phyloP scores from a whole-genome alignment of 2,888 invertebrate genomes.

The Drosophila pseudotakahashii region DNA sequence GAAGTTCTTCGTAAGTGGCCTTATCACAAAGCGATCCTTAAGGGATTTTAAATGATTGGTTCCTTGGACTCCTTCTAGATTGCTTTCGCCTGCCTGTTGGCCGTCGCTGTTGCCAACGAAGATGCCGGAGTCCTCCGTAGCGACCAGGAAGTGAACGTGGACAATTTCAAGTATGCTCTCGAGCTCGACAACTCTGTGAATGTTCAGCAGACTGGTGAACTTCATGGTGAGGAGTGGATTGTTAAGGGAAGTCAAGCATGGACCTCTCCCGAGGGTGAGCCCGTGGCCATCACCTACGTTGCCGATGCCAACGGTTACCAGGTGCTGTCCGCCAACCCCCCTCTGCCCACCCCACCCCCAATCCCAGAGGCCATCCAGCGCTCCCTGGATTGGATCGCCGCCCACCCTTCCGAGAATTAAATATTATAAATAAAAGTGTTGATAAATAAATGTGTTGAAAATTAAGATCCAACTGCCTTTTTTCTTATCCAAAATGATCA shows the following conservation, averaged over 20 bases:
- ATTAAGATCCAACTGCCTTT: background rate
- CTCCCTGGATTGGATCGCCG: conserved; percentile 55
- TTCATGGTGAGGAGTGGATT: conserved; percentile 45
- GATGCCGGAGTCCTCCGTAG: conserved; percentile 63
- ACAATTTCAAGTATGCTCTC: conserved; percentile 64
- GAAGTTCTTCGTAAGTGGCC: conserved; percentile 65
- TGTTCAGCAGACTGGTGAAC: conserved; percentile 60
- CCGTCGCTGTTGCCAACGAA: conserved; percentile 65
- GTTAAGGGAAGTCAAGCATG: conserved; percentile 54
- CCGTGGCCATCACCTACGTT: conserved; percentile 43
- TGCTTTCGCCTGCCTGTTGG: conserved; percentile 74
- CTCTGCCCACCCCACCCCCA: conserved; percentile 77
- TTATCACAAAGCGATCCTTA: background rate
- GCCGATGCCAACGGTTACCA: conserved; percentile 75
- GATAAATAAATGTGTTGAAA: conserved; percentile 48
- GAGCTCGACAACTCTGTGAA: conserved; percentile 69
- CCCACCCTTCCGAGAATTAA: conserved; percentile 57
- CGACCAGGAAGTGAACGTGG: conserved; percentile 64
- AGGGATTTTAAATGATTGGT: conserved; percentile 3
- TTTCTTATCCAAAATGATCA: conserved; percentile 3
- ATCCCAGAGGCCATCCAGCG: conserved; percentile 66
- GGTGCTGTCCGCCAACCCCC: conserved; percentile 62
- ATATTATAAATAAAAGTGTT: conserved; percentile 45
- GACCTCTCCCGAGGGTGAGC: conserved; percentile 75
- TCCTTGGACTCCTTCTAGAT: conserved; percentile 55